Percentiles rank a stretch among this genome's conserved stretches.
Conservation (phyloP, 1,140 invertebrate genomes). For the Rhagoletis pomonella region DNA sequence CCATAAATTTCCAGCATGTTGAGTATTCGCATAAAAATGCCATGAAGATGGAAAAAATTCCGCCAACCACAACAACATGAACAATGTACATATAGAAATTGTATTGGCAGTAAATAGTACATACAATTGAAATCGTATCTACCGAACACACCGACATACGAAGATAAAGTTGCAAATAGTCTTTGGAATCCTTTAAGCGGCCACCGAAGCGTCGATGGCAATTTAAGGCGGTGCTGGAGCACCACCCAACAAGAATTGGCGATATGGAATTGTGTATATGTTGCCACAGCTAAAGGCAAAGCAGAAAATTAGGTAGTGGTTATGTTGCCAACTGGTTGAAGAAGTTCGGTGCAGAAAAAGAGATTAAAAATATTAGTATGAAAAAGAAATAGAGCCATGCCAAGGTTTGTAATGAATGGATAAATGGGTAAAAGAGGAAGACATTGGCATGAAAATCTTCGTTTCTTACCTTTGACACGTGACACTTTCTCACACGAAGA, state of each 20-base stretch:
- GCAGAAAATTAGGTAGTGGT: neutral
- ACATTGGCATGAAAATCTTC: too few relatives aligned
- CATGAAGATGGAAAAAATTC: neutral
- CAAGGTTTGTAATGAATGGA: too few relatives aligned
- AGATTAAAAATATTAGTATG: too few relatives aligned
- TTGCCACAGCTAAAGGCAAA: neutral
- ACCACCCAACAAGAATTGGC: neutral
- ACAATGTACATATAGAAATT: neutral
- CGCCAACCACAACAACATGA: neutral
- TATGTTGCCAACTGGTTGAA: neutral
- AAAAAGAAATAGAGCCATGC: too few relatives aligned
- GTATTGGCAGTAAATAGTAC: neutral
- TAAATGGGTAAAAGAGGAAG: too few relatives aligned
- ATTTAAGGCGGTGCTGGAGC: conserved; percentile 18
- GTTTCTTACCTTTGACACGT: too few relatives aligned
- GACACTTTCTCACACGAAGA: too few relatives aligned
- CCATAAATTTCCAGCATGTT: conserved; percentile 30
- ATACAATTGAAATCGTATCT: neutral
- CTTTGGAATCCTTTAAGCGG: neutral
- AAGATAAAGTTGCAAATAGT: conserved; percentile 8
- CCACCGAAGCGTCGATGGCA: neutral
- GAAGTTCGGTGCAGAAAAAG: too few relatives aligned
- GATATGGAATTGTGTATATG: neutral
- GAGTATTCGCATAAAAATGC: conserved; percentile 26
- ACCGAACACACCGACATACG: neutral